Evolutionary conservation across 2,888 invertebrate species (phyloP).

Genomic region (Crematogaster levior): DNA sequence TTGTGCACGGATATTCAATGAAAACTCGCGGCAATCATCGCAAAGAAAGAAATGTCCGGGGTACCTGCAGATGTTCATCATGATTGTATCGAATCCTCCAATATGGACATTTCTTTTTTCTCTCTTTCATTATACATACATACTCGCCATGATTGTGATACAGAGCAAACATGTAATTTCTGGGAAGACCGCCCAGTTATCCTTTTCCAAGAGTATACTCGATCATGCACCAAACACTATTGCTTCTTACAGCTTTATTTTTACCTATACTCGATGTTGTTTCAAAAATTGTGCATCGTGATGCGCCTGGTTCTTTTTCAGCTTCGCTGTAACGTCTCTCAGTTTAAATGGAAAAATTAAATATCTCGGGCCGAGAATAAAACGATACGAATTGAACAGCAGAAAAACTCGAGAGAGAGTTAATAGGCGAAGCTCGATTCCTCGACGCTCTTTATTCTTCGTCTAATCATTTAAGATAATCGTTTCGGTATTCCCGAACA

Average conservation of each 20-base stretch:
- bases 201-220: conserved; percentile 54
- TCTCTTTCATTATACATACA: conserved; percentile 21
- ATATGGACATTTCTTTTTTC: conserved; percentile 53
- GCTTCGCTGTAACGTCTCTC: conserved; percentile 59
- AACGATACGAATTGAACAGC: neutral
- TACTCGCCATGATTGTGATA: conserved; percentile 35
- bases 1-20: conserved; percentile 65
- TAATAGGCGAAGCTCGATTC: conserved; percentile 52
- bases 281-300: conserved; percentile 69
- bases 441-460: conserved; percentile 49
- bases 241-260: conserved; percentile 67
- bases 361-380: neutral
- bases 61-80: neutral
- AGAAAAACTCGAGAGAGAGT: conserved; percentile 36
- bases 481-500: neutral
- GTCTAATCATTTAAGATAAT: neutral
- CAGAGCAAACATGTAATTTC: conserved; percentile 55
- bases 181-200: conserved; percentile 39
- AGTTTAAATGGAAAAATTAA: neutral
- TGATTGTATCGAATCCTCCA: neutral
- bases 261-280: conserved; percentile 66
- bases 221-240: conserved; percentile 68
- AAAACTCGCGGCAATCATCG: conserved; percentile 29
- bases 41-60: conserved; percentile 55
- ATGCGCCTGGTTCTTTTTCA: conserved; percentile 64